A percentile compares a stretch with the other conserved stretches of the same genome.
These are phyloP conservation scores for Geopemphigus sp. DNA, from an alignment of 1,140 invertebrate genomes.

Conservation along the genomic window DNA sequence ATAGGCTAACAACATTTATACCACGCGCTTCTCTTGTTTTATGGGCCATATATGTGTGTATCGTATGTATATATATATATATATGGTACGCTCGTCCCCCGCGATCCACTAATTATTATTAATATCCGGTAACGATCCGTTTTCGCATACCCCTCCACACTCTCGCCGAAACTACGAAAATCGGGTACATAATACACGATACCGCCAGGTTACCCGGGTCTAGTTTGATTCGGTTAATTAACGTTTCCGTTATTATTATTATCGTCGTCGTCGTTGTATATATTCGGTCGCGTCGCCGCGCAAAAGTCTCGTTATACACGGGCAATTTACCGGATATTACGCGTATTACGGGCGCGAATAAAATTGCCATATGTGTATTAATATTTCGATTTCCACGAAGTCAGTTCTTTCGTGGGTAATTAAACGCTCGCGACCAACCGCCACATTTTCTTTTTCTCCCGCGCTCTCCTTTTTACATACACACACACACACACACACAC, in stretches of 20 bases:
- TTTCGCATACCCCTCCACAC: too few species aligned
- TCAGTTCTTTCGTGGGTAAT: constrained; percentile 14
- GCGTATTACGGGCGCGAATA: too few species aligned
- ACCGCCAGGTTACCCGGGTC: constrained; percentile 6
- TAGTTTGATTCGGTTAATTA: constrained; percentile 31
- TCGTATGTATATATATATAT: neutral
- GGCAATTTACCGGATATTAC: constrained; percentile 16
- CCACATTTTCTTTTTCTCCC: neutral
- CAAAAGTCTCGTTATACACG: constrained; percentile 34
- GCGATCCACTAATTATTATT: constrained; percentile 25
- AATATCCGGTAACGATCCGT: neutral
- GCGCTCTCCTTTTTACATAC: too few species aligned
- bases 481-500: too few species aligned
- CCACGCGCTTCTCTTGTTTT: neutral
- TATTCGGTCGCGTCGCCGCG: neutral
- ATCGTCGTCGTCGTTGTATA: too few species aligned
- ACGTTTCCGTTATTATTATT: constrained; percentile 24
- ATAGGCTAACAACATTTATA: too few species aligned
- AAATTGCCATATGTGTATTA: too few species aligned
- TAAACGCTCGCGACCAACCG: neutral
- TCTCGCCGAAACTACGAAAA: too few species aligned
- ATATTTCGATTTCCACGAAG: too few species aligned
- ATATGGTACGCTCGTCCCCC: neutral
- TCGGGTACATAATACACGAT: neutral
- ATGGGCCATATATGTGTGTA: too few species aligned